Base-by-base conservation (phyloP, 2,888 invertebrate genomes). In the Andrena praecox region DNA sequence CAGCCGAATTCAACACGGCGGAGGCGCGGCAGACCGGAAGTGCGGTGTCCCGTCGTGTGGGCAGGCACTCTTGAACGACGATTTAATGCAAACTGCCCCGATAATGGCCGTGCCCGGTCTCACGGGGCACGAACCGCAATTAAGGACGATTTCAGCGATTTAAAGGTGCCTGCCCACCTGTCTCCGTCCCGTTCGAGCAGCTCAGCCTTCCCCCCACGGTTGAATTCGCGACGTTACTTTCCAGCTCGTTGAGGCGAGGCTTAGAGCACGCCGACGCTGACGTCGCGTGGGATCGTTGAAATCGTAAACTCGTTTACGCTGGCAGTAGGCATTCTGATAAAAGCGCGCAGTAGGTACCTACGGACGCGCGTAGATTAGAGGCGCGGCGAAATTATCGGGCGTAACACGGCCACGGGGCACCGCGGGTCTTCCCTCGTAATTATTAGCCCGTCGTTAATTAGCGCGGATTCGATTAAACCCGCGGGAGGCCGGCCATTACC, bases 81-180 rank as follows among this genome's bases (percentile, higher is more conserved):
- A 20, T 6, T 67, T 72, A 73, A 52, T n/a, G 63, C 50, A 62
- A 81, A 85, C 72, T 76, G 73, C 35, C 67, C 62, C 59, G 62
- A 63, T 84, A 86, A 84, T 80, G 68, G 77, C 69, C 80, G 76
- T 69, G 64, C 54, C 63, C 75, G 78, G 66, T 82, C 71, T 77
- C 72, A 73, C 72, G 72, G 10, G 56, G 27, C 62, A 70, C 48
- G 73, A 75, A 54, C 67, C 20, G 60, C 27, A 60, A 60, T 67
- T 71, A 54, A 67, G 74, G 74, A 6, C 33, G 48, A 31, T n/a
- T 20, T 20, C 54, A 73, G 16, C 29, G 27, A 12, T 42, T n/a
- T 7, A 12, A 54, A 74, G 29, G 62, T 71, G 42, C 56, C 66
- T 66, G 42, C 31, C 31, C 56, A 42, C 71, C 27, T 29, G 60